A percentile compares a stretch with the other conserved stretches of the same genome.
Conservation (phyloP, 2,888 invertebrate species). For the Dastarcus helophoroides region DNA sequence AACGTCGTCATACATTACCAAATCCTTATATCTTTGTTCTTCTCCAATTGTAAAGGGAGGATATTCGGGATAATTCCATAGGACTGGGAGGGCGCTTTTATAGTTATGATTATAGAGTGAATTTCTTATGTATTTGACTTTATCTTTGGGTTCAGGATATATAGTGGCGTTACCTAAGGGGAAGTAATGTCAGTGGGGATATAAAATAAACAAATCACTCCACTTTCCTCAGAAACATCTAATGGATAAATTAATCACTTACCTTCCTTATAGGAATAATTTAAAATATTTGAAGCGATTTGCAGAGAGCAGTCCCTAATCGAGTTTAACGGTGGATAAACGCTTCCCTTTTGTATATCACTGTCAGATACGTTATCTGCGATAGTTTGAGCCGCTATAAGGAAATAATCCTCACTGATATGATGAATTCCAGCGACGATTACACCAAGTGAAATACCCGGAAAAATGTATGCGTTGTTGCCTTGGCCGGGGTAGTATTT, state of each 20-base stretch:
- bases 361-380: conserved; percentile 73
- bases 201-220: no score
- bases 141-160: conserved; percentile 74
- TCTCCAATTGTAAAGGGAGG: no score
- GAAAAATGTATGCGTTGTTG: conserved; percentile 96
- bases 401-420: conserved; percentile 87
- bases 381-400: conserved; percentile 83
- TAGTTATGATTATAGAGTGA: conserved; percentile 72
- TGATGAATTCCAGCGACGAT: conserved; percentile 86
- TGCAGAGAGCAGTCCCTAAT: conserved; percentile 81
- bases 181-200: no score
- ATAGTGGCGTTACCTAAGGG: conserved; percentile 62
- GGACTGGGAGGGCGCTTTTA: conserved; percentile 60
- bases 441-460: conserved; percentile 89
- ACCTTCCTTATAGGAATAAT: conserved; percentile 85
- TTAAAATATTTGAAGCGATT: conserved; percentile 78
- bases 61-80: no score
- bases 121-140: conserved; percentile 55
- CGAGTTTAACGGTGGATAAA: conserved; percentile 81
- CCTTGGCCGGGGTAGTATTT: conserved; percentile 89
- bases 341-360: conserved; percentile 73
- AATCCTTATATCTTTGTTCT: no score
- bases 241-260: conserved; percentile 18
- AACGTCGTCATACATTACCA: no score
- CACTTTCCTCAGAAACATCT: no score